Conservation (phyloP, 2,113 vertebrate species). For the Passer domesticus region DNA sequence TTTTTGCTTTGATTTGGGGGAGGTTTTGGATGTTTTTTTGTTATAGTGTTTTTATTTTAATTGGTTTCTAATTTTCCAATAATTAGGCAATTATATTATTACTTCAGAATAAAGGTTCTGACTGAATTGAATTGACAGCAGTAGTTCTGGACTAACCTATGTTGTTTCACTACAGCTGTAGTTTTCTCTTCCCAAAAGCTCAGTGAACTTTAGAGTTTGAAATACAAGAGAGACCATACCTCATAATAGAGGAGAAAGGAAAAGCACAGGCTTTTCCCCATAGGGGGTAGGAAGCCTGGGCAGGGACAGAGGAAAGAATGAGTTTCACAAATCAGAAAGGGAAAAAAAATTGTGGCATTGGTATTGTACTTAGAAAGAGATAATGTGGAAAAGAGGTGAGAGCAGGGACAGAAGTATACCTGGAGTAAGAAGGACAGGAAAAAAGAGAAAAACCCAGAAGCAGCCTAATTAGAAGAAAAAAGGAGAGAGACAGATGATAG, state of each 20-base stretch:
- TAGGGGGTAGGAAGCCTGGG: slow-evolving; percentile 78
- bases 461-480: slow-evolving; percentile 74
- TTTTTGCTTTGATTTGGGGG: background rate
- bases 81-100: slow-evolving; percentile 33
- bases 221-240: slow-evolving; percentile 72
- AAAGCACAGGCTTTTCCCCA: slow-evolving; percentile 67
- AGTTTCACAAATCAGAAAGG: slow-evolving; percentile 75
- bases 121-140: slow-evolving; percentile 43
- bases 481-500: slow-evolving; percentile 24
- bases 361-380: slow-evolving; percentile 75
- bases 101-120: slow-evolving; percentile 8
- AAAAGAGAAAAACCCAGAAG: slow-evolving; percentile 58
- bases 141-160: slow-evolving; percentile 67
- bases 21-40: background rate
- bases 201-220: slow-evolving; percentile 75
- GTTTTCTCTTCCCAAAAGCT: slow-evolving; percentile 69
- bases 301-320: slow-evolving; percentile 77
- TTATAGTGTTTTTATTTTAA: background rate
- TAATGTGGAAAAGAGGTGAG: slow-evolving; percentile 66
- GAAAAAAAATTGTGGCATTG: slow-evolving; percentile 39
- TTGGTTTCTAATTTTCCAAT: background rate
- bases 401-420: slow-evolving; percentile 67
- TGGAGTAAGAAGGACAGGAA: slow-evolving; percentile 68
- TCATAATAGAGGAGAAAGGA: slow-evolving; percentile 76
- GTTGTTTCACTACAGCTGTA: slow-evolving; percentile 68